These are phyloP conservation scores for Natator depressus DNA, from an alignment of 2,113 vertebrate genomes.

Conservation along the genomic window DNA sequence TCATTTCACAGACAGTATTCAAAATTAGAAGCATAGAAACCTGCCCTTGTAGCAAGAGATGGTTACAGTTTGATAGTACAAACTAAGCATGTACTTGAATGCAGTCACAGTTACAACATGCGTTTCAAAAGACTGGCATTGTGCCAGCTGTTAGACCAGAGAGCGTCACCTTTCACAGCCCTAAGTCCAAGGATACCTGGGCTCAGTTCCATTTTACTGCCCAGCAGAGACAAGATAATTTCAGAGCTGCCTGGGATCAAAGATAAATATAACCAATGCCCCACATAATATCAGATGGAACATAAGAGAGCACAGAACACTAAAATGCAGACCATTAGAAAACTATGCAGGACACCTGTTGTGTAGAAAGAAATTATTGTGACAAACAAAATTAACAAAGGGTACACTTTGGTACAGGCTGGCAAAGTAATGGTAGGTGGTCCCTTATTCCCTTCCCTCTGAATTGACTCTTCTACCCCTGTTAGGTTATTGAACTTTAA, in stretches of 20 bases:
- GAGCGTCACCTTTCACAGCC: fast-evolving
- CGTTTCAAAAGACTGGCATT: fast-evolving
- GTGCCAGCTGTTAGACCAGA: not conserved
- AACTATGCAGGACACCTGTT: not conserved
- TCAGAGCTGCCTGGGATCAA: not conserved
- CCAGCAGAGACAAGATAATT: not conserved
- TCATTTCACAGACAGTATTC: fast-evolving
- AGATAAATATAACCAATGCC: not conserved
- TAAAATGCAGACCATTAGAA: not conserved
- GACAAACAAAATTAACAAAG: not conserved
- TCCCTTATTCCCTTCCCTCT: not conserved
- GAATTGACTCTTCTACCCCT: not conserved
- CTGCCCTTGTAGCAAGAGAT: not conserved
- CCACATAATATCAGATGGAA: not conserved
- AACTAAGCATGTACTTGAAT: fast-evolving
- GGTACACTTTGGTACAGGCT: not conserved
- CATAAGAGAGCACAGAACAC: not conserved
- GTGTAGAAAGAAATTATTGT: not conserved
- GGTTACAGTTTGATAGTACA: fast-evolving
- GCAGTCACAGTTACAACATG: fast-evolving
- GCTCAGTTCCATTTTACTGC: not conserved
- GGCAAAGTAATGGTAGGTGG: not conserved
- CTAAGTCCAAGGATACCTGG: fast-evolving
- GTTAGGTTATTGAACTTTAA: not conserved
- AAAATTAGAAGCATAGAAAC: fast-evolving